Base-by-base conservation (phyloP, 2,888 invertebrate genomes). In the Drosophila borborema region DNA sequence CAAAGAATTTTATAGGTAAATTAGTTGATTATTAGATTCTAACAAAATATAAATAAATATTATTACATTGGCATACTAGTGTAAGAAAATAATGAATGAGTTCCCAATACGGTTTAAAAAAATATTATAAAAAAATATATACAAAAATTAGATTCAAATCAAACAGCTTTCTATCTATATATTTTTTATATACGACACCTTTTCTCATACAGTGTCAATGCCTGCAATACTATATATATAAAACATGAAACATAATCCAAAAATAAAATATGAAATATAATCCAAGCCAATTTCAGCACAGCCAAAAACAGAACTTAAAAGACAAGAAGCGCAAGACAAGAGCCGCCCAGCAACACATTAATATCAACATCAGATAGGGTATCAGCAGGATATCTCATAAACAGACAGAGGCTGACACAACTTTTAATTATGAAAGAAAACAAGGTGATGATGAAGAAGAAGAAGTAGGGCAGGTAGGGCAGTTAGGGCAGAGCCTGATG, bases 321-420 rank as follows among this genome's bases (percentile, higher is more conserved):
- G 9, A 38, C 3, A 46, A 46, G 12, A 10, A 20, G 7, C 1
- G n/a, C 34, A 20, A 49, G n/a, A 16, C 2, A 9, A 49, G 8
- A 48, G 45, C 9, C 46, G 3, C 34, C 5, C 34, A 36, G 20
- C 7, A 18, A 18, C 18, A 8, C 18, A 36, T 20, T 2, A 20
- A 2, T 2, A 20, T 20, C 20, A 20, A 20, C 20, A 20, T 36
- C 51, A 45, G 64, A 64, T 62, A 72, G 49, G 64, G 54, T 54
- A 76, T 65, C 76, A 74, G 34, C 77, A 74, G 70, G 74, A 71
- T 74, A 61, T 77, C 71, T 43, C 34, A 60, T 38, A 36, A 65
- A 49, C 51, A 69, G 64, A 46, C 60, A 49, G 41, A 12, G 41
- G 34, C 62, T 46, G 56, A 38, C 49, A 61, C 54, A 70, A 58